Evolutionary conservation across 2,797 vertebrate species (phyloP), one percentile per base, ranked within the genome.

Genomic region (Amazona finschi): DNA sequence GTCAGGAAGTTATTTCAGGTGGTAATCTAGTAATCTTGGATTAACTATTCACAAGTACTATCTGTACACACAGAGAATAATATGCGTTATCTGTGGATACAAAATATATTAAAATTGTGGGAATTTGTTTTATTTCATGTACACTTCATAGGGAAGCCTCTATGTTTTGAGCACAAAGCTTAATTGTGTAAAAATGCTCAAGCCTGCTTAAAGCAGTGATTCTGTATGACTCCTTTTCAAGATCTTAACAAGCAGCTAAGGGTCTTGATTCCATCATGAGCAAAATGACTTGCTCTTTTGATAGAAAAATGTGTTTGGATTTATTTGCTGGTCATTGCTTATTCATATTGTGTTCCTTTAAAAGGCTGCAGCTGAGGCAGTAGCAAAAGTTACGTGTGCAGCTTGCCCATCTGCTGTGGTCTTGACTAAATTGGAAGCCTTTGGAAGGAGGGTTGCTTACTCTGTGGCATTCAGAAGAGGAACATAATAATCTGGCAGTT

Each of bases 201-300:
- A 69, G 73, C 71, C 78, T 80, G 55, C 38, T 85, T 78, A 66
- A 96, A 95, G 87, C 50, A 78, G 30, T 61, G 82, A 66, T 85
- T 90, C 38, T 39, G 4, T 31, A 77, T 82, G 89, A 77, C 75
- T 86, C 62, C 78, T 72, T 61, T 78, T 69, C 71, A 81, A 82
- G 72, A 46, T 49, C 49, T 93, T 78, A 49, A 28, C 50, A 73
- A 39, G n/a, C 20, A 73, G n/a, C 21, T 36, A 36, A 58, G 21
- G 13, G 8, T 47, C 64, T 62, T 28, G 43, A 67, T 73, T 73
- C 30, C 55, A 39, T 55, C 30, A 2, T 6, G 31, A 33, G 30
- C 49, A 47, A 69, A 76, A 28, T 3, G 8, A 8, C 50, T 55
- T 11, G 0, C 30, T 5, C 30, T 57, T 27, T 13, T 36, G 38